These are phyloP conservation scores for Penaeus monodon DNA, from an alignment of 2,888 invertebrate genomes.

Conservation along the genomic window DNA sequence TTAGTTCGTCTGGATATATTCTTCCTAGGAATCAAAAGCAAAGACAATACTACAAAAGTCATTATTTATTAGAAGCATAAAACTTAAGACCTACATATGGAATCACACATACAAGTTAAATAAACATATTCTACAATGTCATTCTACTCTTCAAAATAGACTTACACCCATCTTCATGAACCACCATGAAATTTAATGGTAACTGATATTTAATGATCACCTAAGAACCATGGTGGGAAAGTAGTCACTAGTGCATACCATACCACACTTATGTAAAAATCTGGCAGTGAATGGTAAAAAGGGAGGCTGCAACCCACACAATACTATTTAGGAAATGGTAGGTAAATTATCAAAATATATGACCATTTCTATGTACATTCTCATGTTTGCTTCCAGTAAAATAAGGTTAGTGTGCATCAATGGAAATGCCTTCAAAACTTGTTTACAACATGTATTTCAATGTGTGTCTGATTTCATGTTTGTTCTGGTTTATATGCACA, in stretches of 20 bases:
- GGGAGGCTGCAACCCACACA: conserved; percentile 2
- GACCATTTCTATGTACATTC: conserved; percentile 31
- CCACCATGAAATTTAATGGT: no score
- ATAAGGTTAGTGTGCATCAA: no score
- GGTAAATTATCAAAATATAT: conserved; percentile 42
- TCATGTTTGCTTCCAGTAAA: conserved; percentile 26
- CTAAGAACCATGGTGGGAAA: no score
- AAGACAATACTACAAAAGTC: conserved; percentile 49
- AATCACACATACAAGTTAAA: conserved; percentile 33
- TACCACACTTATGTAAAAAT: conserved; percentile 38
- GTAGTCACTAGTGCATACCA: conserved; percentile 30
- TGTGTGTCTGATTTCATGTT: no score
- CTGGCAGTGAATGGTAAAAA: conserved; percentile 44
- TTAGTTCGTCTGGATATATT: no score
- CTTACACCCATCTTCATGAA: no score
- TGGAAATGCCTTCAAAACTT: no score
- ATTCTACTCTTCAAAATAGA: no score
- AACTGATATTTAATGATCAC: no score
- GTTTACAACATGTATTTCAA: no score
- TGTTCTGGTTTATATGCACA: no score
- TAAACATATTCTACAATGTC: conserved; percentile 2
- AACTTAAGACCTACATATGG: conserved; percentile 64
- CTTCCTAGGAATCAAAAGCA: no score
- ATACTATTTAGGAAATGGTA: conserved; percentile 34
- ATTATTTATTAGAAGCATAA: conserved; percentile 62